Evolutionary conservation across 2,113 vertebrate genomes (phyloP), one percentile per base, ranked within the genome.

Genomic region (Trematocara stigmaticum): DNA sequence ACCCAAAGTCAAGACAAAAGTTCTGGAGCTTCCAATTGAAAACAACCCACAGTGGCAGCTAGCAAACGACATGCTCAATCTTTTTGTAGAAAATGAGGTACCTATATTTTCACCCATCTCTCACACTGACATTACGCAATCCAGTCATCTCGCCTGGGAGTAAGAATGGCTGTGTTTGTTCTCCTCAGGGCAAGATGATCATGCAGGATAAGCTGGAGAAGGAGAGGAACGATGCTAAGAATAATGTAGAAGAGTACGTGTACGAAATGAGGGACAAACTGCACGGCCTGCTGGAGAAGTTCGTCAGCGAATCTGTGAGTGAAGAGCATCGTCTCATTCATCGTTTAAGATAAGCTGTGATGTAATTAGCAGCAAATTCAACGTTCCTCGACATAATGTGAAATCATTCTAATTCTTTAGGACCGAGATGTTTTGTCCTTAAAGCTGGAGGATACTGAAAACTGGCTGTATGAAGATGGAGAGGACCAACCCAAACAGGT

Each of bases 141-240:
- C 45, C 16, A 52, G 16, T 49, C 23, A 12, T 61, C 10, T 81
- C 26, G 16, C 34, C 84, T 40, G n/a, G 76, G 9, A 6, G 40
- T 88, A 23, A 89, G 69, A 56, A 51, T 81, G 61, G n/a, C 61
- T 91, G 76, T 85, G 76, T 93, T 35, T 20, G 3, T 76, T 79
- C 12, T 89, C 45, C 35, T 49, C 85, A 99, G 98, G 99, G 99
- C 55, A 99, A 99, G 92, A 99, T 99, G 99, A 99, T 99, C 89
- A 99, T 99, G 99, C 99, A 99, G 94, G 99, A 99, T 95, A 99
- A 99, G 87, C 95, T 99, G 79, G 98, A 99, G 95, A 99, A 99
- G 81, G 99, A 99, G 93, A 95, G 99, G 66, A 99, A 98, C 5
- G 99, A 99, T 56, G 97, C 98, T 16, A 99, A 99, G 96, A 99